Evolutionary conservation across 1,140 invertebrate genomes (phyloP), one percentile per base, ranked within the genome.

Genomic region (Heliconius congener): DNA sequence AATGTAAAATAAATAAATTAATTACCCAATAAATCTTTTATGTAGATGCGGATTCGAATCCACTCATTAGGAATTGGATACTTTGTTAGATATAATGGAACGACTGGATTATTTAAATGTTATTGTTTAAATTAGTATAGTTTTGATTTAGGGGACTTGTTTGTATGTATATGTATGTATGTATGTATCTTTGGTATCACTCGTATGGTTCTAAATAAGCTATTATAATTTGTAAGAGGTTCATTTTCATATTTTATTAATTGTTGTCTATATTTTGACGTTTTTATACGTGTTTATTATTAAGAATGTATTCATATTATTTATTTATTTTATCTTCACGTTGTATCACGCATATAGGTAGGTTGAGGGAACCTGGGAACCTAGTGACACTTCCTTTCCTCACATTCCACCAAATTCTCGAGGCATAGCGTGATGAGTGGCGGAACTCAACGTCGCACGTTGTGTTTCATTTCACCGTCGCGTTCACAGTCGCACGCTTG

Each of bases 1-100:
- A 86, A 86, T 85, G 83, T 80, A 81, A 82, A 82, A 74, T 86
- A 83, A 89, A 87, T 85, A 85, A 86, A 86, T 87, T 86, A 85
- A 89, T 86, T 86, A 82, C 82, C 46, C 82, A 77, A 82, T 87
- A 86, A 86, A 89, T 86, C 86, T 84, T 79, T 71, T 66, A 46
- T 46, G 42, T 46, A 79, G 81, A 83, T 83, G 82, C 80, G 60
- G 82, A 79, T 85, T 83, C 78, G 82, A 87, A 57, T 55, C 77
- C 81, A 83, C 83, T 83, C 84, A 85, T 81, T 83, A 78, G 77
- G 75, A 72, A 30, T 77, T 46, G 46, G 52, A 77, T 75, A 77
- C 46, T 77, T 76, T 76, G 60, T 79, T 71, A 30, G 79, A 78
- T 75, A 81, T 85, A 79, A 84, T 84, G 74, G 80, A 79, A 81